Evolutionary conservation across 2,888 invertebrate species (phyloP).

Genomic region (Bellardia pandia): DNA sequence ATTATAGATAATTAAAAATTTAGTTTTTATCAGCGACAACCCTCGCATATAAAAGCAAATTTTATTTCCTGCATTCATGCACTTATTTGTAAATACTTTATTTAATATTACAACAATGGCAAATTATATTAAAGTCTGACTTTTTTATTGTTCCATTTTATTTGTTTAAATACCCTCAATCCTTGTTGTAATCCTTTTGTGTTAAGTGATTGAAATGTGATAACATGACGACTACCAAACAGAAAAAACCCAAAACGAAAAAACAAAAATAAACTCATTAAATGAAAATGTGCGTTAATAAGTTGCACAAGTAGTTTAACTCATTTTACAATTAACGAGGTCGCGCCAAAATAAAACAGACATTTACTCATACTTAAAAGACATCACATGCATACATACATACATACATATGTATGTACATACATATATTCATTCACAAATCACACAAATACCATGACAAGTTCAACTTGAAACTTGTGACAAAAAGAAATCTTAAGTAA

Average conservation of each 20-base stretch:
- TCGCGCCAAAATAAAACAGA: constrained; percentile 64
- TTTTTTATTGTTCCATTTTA: constrained; percentile 59
- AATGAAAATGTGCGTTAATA: constrained; percentile 67
- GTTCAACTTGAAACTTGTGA: constrained; percentile 28
- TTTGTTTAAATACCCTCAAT: constrained; percentile 67
- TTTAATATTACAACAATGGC: constrained; percentile 51
- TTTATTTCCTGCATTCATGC: constrained; percentile 9
- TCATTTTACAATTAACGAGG: constrained; percentile 69
- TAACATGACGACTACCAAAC: constrained; percentile 52
- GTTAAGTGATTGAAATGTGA: constrained; percentile 72
- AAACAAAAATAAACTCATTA: constrained; percentile 44
- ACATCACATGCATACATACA: background rate
- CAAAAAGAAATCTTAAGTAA: constrained; percentile 42
- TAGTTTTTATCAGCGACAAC: background rate
- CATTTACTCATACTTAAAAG: constrained; percentile 13
- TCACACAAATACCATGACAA: constrained; percentile 11
- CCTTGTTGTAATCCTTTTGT: constrained; percentile 70
- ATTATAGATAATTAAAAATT: no score
- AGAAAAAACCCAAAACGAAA: constrained; percentile 13
- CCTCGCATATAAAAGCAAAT: constrained; percentile 3
- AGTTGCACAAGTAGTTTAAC: constrained; percentile 61
- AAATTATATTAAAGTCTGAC: constrained; percentile 77
- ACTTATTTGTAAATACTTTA: constrained; percentile 26
- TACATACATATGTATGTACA: background rate
- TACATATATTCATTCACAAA: background rate